Base-by-base conservation (phyloP, 2,113 vertebrate species). In the Neoarius graeffei region DNA sequence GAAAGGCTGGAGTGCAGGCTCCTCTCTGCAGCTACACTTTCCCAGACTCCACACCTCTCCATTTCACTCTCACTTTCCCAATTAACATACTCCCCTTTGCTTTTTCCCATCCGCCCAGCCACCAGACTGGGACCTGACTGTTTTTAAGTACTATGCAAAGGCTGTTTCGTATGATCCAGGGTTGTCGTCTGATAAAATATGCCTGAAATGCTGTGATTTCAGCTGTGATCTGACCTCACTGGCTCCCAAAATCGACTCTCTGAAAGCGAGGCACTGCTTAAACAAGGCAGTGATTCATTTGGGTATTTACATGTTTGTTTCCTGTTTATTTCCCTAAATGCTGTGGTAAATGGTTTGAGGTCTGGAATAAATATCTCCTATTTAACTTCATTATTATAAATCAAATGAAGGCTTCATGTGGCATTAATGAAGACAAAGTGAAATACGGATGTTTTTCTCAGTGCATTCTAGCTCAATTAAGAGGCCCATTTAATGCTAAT, bases 361-460 rank as follows among this genome's bases (percentile, higher is more conserved):
- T 74, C 83, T 71, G 86, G 89, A 90, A 88, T 89, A 88, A 88
- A 91, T 91, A 90, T 91, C 88, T 89, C 90, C 91, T 86, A 91
- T 91, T 89, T 91, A 91, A 90, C 90, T 88, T 92, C 88, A 89
- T 92, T 91, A 91, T 71, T 91, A 91, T 90, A 92, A 93, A 93
- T 92, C 90, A 92, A 90, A 94, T 88, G 90, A 91, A 88, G 86
- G 89, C 90, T 92, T 90, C 84, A 69, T 89, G 87, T 52, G 42
- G 90, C 48, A 77, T 85, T 95, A 95, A 94, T 95, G 94, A 95
- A 94, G 95, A 95, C 93, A 91, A 94, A 95, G 93, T 95, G 94
- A 94, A 92, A 94, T 94, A 92, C 93, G 92, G 92, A 90, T 93
- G 93, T 94, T 95, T 93, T 95, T 94, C 92, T 94, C 93, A 93